phyloP scores from a whole-genome alignment of 2,888 invertebrate genomes.

The Netelia fuscicornis region DNA sequence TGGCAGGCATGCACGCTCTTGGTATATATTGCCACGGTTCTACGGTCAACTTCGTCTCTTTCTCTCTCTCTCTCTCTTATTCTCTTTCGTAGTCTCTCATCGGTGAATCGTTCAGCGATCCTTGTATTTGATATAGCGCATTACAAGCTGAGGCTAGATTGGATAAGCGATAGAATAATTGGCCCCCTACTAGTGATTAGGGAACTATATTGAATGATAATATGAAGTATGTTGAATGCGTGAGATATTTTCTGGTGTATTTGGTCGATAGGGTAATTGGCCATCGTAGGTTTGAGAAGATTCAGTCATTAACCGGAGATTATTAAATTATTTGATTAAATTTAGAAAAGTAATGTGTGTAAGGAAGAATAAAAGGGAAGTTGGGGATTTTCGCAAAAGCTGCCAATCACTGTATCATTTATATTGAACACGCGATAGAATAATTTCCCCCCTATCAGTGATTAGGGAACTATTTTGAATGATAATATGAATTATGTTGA shows the following conservation, averaged over 20 bases:
- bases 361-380: background rate
- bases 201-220: conserved; percentile 1
- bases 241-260: background rate
- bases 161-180: conserved; percentile 55
- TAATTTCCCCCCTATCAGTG: conserved; percentile 53
- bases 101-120: conserved; percentile 41
- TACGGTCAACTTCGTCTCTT: conserved; percentile 20
- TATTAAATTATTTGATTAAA: background rate
- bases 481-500: conserved; percentile 4
- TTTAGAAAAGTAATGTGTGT: background rate
- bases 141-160: conserved; percentile 21
- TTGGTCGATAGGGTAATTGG: conserved; percentile 13
- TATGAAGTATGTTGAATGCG: conserved; percentile 11
- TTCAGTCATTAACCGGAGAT: background rate
- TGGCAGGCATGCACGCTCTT: conserved; percentile 55
- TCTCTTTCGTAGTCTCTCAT: conserved; percentile 47
- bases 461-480: conserved; percentile 23
- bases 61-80: conserved; percentile 51
- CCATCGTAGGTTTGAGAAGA: background rate
- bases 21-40: conserved; percentile 44
- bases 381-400: background rate
- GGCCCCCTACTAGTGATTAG: conserved; percentile 51
- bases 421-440: conserved; percentile 38
- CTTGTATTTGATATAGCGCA: conserved; percentile 41
- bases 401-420: conserved; percentile 16